Evolutionary conservation across 92 coral and sea anemone genomes (phyloP), one percentile per base, ranked within the genome.

Genomic region (Porites evermanni): DNA sequence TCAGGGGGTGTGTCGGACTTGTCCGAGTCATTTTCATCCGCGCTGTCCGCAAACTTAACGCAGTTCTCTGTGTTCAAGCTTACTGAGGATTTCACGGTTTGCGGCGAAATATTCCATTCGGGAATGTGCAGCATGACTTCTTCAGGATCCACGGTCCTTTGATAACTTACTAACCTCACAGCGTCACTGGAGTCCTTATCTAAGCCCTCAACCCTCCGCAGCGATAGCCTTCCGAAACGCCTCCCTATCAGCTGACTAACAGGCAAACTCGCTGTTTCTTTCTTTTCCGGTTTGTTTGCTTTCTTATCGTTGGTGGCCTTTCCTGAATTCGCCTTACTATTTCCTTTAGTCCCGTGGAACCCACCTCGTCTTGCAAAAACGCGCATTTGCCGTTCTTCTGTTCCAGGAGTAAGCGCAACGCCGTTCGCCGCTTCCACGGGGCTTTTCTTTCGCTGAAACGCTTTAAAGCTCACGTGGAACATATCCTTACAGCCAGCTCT

Each of bases 401-500:
- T 4, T 19, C 8, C 19, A 8, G 52, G 24, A 21, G 47, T 11
- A 10, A 56, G 6, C 13, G 52, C 2, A 6, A 50, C 72, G 18
- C n/a, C 72, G 68, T 72, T 70, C 47, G 8, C 78, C 18, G 53
- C 80, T 38, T 38, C 47, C 4, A 66, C 69, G 72, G 80, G 80
- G 17, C 74, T 73, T 65, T 60, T 50, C 16, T 53, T 74, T 1
- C 80, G 63, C n/a, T 38, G 67, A 12, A 72, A 10, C 32, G 64
- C 74, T 6, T 61, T 74, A 38, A 83, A 20, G 20, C 80, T 83
- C 18, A 24, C 8, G 19, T 47, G 70, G 63, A 77, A 93, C 82
- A 94, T 82, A 21, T 84, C 94, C 60, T 94, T 92, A 53, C 95
- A 92, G 7, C 98, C 95, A 8, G 87, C 94, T 81, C 98, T 70